Evolutionary conservation across 2,888 invertebrate species (phyloP).

Genomic region (Conomelus anceps): DNA sequence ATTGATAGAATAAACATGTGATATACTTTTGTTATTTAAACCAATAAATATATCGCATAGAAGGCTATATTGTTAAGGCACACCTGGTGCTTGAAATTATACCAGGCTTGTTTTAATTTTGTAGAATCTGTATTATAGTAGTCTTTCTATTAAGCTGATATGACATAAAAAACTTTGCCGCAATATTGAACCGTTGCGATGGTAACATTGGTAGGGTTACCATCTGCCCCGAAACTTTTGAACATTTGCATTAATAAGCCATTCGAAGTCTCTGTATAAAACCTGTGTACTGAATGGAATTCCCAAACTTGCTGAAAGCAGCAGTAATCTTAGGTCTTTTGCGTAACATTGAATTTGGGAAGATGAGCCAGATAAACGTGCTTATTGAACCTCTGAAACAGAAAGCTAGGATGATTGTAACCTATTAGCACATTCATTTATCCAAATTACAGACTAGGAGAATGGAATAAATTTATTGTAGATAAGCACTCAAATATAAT

Average conservation of each 20-base stretch:
- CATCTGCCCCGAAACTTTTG: neutral
- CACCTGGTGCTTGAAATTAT: neutral
- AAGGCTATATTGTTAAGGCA: too few relatives aligned
- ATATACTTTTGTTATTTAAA: too few relatives aligned
- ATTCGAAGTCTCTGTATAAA: neutral
- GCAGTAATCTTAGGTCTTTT: neutral
- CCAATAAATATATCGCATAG: too few relatives aligned
- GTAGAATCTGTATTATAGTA: neutral
- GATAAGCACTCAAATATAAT: too few relatives aligned
- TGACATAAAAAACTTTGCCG: neutral
- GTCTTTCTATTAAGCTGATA: neutral
- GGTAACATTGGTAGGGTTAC: neutral
- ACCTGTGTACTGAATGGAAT: neutral
- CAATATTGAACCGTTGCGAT: neutral
- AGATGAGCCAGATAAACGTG: neutral
- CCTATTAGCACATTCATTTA: too few relatives aligned
- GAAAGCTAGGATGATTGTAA: neutral
- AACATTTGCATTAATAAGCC: neutral
- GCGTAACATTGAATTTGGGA: neutral
- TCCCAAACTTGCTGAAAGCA: neutral
- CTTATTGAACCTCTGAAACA: neutral
- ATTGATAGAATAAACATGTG: too few relatives aligned
- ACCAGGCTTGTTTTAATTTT: neutral
- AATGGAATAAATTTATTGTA: too few relatives aligned
- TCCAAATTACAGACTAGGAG: too few relatives aligned